Evolutionary conservation across 2,888 invertebrate species (phyloP).

Genomic region (Crematogaster levior): DNA sequence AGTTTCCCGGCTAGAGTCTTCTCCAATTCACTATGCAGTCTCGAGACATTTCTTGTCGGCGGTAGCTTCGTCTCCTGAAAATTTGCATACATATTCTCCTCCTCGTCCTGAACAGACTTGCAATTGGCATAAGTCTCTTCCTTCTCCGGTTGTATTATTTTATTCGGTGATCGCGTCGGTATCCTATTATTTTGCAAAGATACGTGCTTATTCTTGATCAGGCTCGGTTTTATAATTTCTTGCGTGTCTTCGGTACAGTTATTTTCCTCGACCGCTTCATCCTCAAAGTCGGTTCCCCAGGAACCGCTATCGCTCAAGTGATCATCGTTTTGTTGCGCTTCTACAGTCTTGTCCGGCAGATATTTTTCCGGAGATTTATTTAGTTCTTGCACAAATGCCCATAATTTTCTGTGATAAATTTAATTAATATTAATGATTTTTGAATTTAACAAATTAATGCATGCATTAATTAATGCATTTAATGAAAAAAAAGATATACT

Average conservation of each 20-base stretch:
- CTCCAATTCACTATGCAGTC: slow-evolving; percentile 66
- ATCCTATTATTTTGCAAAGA: not conserved
- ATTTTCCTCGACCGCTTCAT: slow-evolving; percentile 75
- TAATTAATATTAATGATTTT: not conserved
- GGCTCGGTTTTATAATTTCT: slow-evolving; percentile 19
- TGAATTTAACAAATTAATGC: not conserved
- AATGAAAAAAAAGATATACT: not conserved
- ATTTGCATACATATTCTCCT: slow-evolving; percentile 69
- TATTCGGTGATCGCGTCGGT: not conserved
- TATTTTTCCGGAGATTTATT: slow-evolving; percentile 79
- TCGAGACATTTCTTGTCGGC: slow-evolving; percentile 68
- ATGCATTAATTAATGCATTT: not conserved
- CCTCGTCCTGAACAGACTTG: slow-evolving; percentile 49
- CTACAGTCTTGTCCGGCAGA: slow-evolving; percentile 65
- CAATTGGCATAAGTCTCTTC: slow-evolving; percentile 81
- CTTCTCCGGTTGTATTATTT: slow-evolving; percentile 49
- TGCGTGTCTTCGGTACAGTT: not conserved
- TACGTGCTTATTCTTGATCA: not conserved
- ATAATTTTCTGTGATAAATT: slow-evolving; percentile 75
- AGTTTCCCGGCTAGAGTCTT: slow-evolving; percentile 77
- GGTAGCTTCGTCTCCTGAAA: slow-evolving; percentile 48
- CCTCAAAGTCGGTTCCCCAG: slow-evolving; percentile 84
- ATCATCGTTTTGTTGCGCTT: slow-evolving; percentile 68
- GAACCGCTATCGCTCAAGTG: slow-evolving; percentile 78
- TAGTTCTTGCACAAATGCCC: slow-evolving; percentile 80